Base-by-base conservation (phyloP, 2,888 invertebrate genomes). In the Dendrolimus pini region DNA sequence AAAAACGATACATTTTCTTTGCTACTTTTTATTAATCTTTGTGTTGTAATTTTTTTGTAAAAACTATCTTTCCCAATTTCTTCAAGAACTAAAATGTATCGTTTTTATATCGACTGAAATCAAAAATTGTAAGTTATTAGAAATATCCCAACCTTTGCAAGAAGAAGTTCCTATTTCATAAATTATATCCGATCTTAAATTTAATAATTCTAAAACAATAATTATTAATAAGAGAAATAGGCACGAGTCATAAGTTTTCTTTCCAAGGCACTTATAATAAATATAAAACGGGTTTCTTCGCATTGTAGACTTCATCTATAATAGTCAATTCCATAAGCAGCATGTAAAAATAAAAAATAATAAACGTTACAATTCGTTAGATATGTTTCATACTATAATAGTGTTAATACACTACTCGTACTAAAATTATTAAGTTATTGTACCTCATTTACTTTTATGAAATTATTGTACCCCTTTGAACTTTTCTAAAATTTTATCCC, bases 191-290 rank as follows among this genome's bases (percentile, higher is more conserved):
- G 6, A 47, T 47, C 9, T 47, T 9, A 9, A 47, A 47, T 9
- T 9, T 12, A 47, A 47, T 47, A 47, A 47, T 47, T 47, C 47
- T 47, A 10, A 47, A 47, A 47, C 3, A 10, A 47, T 47, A 47
- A 30, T 30, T 47, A 47, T 47, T 10, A 47, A 47, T 47, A 47
- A 1, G 9, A 8, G 12, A 54, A 54, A 53, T 12, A 62, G 59
- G 61, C 61, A 57, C 56, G 12, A 41, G 14, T n/a, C 47, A 47
- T 18, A 56, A 54, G 58, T 41, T 52, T n/a, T 57, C 53, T 47
- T 47, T 47, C 12, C 47, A 47, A 47, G 47, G 47, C 47, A 14
- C 41, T 42, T 14, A 52, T 30, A 30, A 30, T 30, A 47, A 10
- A 10, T 47, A 47, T 47, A 47, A 47, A 47, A 12, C 12, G 47